phyloP scores from a whole-genome alignment of 1,140 invertebrate genomes.

The Calephelis nemesis region DNA sequence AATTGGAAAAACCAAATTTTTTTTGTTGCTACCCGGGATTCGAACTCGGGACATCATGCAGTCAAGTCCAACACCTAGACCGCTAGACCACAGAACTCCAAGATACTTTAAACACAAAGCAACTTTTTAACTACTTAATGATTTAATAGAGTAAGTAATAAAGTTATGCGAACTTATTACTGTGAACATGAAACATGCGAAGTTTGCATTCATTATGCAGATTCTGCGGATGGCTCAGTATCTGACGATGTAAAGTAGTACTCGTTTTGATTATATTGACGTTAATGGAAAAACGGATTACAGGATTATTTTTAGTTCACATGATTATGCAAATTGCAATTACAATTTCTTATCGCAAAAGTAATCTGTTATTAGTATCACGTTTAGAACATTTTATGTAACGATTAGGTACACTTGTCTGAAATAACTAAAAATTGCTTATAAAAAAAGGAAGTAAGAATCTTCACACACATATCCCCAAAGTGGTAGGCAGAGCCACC shows the following conservation, averaged over 20 bases:
- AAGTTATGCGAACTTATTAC: background rate
- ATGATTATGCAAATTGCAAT: background rate
- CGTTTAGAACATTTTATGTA: background rate
- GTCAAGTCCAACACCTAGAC: too few relatives aligned
- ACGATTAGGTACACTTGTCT: background rate
- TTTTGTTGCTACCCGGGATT: too few relatives aligned
- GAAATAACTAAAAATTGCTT: too few relatives aligned
- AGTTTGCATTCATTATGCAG: constrained; percentile 1
- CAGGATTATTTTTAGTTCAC: background rate
- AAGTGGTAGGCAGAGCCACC: too few relatives aligned
- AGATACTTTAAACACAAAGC: too few relatives aligned
- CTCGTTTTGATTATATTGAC: background rate
- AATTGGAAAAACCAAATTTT: too few relatives aligned
- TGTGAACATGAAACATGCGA: background rate
- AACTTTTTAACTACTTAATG: background rate
- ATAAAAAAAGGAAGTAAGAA: too few relatives aligned
- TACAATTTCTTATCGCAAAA: background rate
- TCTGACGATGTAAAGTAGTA: background rate
- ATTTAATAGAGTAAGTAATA: background rate
- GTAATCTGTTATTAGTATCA: background rate
- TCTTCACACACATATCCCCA: too few relatives aligned
- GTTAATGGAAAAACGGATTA: constrained; percentile 9
- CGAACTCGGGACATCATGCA: too few relatives aligned
- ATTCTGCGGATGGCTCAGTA: background rate
- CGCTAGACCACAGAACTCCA: too few relatives aligned